Conservation (phyloP, 2,888 invertebrate species). For the Heliconius ethilla region DNA sequence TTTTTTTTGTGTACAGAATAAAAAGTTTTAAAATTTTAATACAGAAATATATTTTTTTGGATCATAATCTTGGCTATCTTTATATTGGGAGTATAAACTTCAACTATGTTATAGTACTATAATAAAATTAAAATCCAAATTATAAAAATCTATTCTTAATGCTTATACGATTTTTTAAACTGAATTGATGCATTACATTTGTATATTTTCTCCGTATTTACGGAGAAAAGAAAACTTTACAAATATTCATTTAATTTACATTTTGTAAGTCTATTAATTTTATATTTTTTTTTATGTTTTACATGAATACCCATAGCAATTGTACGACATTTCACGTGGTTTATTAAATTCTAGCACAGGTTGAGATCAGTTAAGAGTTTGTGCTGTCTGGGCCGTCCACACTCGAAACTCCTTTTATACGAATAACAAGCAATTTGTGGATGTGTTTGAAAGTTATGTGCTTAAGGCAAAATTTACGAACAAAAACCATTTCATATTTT, state of each 20-base stretch:
- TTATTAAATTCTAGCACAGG: constrained; percentile 37
- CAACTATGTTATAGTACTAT: not conserved
- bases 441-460: constrained; percentile 31
- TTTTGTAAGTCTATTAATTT: not conserved
- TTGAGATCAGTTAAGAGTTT: constrained; percentile 28
- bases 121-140: not conserved
- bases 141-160: not conserved
- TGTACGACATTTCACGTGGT: constrained; percentile 22
- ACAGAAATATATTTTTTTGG: not conserved
- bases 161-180: not conserved
- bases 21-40: not conserved
- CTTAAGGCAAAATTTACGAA: constrained; percentile 24
- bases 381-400: constrained; percentile 31
- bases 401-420: constrained; percentile 33
- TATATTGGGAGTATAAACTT: not conserved
- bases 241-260: not conserved
- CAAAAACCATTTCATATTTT: constrained; percentile 27
- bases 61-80: not conserved
- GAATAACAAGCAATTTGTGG: constrained; percentile 38
- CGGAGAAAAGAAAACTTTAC: not conserved
- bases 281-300: not conserved
- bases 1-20: not conserved
- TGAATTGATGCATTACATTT: not conserved
- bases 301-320: not conserved
- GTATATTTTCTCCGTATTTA: no score